Evolutionary conservation across 2,113 vertebrate genomes (phyloP).

Genomic region (Cavia porcellus): DNA sequence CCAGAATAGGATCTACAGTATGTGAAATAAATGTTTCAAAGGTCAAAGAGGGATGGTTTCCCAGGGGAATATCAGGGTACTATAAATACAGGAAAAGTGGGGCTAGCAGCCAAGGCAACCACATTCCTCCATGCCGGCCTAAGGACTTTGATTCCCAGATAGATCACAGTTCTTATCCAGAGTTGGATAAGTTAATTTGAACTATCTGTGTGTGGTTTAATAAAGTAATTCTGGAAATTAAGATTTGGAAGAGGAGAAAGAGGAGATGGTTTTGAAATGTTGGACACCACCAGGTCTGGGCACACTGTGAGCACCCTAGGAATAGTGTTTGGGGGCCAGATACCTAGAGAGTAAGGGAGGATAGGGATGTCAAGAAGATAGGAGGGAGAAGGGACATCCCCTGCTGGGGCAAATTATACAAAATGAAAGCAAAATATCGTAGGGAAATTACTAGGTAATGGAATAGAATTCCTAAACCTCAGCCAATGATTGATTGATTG

Average conservation of each 20-base stretch:
- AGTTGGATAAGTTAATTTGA: constrained; percentile 33
- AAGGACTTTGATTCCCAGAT: not conserved
- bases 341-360: not conserved
- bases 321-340: not conserved
- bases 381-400: not conserved
- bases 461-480: not conserved
- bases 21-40: constrained; percentile 56
- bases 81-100: constrained; percentile 66
- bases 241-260: constrained; percentile 36
- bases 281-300: not conserved
- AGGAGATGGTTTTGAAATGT: constrained; percentile 23
- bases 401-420: not conserved
- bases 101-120: not conserved
- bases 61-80: constrained; percentile 63
- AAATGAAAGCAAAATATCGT: not conserved
- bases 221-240: constrained; percentile 6
- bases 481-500: not conserved
- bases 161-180: constrained; percentile 18
- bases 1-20: constrained; percentile 13
- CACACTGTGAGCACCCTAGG: not conserved
- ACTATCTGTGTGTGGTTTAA: constrained; percentile 48
- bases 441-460: not conserved
- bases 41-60: constrained; percentile 46
- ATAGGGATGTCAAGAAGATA: not conserved
- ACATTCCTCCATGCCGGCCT: not conserved